A percentile compares a stretch with the other conserved stretches of the same genome.
Evolutionary conservation across 1,140 invertebrate genomes (phyloP).

Genomic region (Orussus abietinus): DNA sequence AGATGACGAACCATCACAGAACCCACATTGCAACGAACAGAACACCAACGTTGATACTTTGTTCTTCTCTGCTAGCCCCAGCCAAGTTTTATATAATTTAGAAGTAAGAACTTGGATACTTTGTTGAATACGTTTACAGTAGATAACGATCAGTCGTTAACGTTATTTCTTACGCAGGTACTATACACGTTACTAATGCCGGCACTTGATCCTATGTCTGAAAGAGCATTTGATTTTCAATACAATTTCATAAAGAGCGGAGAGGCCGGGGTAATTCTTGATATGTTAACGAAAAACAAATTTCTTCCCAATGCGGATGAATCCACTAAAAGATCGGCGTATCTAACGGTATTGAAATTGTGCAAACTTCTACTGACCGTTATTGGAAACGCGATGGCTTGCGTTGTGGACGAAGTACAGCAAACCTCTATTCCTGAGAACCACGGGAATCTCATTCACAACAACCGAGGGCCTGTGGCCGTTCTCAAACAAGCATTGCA

Average conservation of each 20-base stretch:
- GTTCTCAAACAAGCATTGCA: slow-evolving; percentile 70
- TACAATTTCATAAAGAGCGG: slow-evolving; percentile 84
- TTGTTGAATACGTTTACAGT: no score
- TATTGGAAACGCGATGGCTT: slow-evolving; percentile 71
- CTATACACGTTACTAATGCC: slow-evolving; percentile 91
- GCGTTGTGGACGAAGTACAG: slow-evolving; percentile 57
- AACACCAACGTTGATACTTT: slow-evolving; percentile 64
- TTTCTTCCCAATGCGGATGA: slow-evolving; percentile 80
- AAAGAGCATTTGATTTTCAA: slow-evolving; percentile 83
- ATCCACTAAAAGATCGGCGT: slow-evolving; percentile 78
- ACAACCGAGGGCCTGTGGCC: slow-evolving; percentile 49
- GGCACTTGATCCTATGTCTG: slow-evolving; percentile 75
- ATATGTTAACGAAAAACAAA: slow-evolving; percentile 84
- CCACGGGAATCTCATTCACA: slow-evolving; percentile 45
- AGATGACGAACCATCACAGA: slow-evolving; percentile 36
- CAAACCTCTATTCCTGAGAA: slow-evolving; percentile 33
- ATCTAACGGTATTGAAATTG: slow-evolving; percentile 82
- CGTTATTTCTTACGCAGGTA: no score
- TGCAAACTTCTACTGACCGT: slow-evolving; percentile 86
- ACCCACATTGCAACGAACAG: slow-evolving; percentile 43
- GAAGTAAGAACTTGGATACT: slow-evolving; percentile 53
- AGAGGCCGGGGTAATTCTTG: slow-evolving; percentile 74
- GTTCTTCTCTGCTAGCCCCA: slow-evolving; percentile 71
- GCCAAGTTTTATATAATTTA: slow-evolving; percentile 74
- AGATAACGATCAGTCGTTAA: no score